phyloP scores from a whole-genome alignment of 1,140 invertebrate species.

The Nylanderia fulva region DNA sequence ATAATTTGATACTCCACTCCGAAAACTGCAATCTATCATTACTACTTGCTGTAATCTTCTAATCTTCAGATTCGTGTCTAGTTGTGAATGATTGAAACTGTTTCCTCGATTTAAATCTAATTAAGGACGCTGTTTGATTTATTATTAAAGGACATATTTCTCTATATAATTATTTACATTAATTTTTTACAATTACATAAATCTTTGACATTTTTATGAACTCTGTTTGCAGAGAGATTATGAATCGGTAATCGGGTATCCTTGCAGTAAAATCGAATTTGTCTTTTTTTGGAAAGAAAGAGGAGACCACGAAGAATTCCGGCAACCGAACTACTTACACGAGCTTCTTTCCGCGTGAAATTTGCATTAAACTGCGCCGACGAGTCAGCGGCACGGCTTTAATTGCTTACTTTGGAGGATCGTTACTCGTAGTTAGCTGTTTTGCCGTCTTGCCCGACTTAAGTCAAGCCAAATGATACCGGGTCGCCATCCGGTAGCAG shows the following conservation, averaged over 20 bases:
- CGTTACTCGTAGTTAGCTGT: slow-evolving; percentile 52
- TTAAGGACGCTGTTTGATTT: slow-evolving; percentile 41
- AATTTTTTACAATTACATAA: slow-evolving; percentile 51
- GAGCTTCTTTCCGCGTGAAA: slow-evolving; percentile 64
- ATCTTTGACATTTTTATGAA: slow-evolving; percentile 43
- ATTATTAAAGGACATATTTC: not conserved
- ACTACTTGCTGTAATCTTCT: not conserved
- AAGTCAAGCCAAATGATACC: slow-evolving; percentile 49
- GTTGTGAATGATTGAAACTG: slow-evolving; percentile 50
- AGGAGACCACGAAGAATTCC: slow-evolving; percentile 53
- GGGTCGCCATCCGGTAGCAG: slow-evolving; percentile 28
- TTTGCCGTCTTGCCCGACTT: slow-evolving; percentile 43
- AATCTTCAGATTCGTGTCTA: not conserved
- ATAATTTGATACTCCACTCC: not conserved
- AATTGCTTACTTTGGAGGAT: slow-evolving; percentile 63
- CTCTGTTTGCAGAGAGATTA: not conserved
- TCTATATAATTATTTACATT: slow-evolving; percentile 40
- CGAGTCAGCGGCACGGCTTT: slow-evolving; percentile 38
- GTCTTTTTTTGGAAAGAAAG: slow-evolving; percentile 4
- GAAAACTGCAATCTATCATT: not conserved
- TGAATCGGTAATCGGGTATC: slow-evolving; percentile 42
- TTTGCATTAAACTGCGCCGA: slow-evolving; percentile 56
- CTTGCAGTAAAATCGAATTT: slow-evolving; percentile 61
- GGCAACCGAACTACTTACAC: slow-evolving; percentile 44
- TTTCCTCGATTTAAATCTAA: slow-evolving; percentile 55